Evolutionary conservation across 2,888 invertebrate genomes (phyloP).

Genomic region (Agrotis ipsilon): DNA sequence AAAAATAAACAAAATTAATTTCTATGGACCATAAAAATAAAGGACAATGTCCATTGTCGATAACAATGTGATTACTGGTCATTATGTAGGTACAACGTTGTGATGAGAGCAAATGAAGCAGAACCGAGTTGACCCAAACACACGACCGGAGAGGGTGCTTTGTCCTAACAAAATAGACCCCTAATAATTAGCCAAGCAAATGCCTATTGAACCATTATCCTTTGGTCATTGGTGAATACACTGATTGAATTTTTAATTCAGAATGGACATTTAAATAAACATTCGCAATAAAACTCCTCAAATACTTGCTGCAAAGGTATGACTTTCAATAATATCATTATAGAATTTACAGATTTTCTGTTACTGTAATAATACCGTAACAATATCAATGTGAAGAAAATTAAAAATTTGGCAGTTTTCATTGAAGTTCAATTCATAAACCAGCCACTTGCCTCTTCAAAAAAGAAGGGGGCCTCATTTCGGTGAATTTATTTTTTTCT

Average conservation of each 20-base stretch:
- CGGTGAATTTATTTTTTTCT: no score
- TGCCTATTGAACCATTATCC: constrained; percentile 45
- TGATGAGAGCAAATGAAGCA: constrained; percentile 75
- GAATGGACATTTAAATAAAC: not conserved
- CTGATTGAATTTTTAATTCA: not conserved
- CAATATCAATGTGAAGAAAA: no score
- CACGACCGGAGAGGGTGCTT: constrained; percentile 70
- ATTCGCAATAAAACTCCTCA: not conserved
- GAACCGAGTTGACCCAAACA: constrained; percentile 81
- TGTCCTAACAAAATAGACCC: constrained; percentile 89
- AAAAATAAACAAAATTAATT: not conserved
- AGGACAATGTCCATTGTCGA: constrained; percentile 18
- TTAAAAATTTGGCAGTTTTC: no score
- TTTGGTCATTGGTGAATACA: constrained; percentile 34
- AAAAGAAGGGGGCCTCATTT: no score
- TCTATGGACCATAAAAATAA: not conserved
- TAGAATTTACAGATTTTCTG: no score
- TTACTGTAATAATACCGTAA: no score
- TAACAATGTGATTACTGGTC: constrained; percentile 34
- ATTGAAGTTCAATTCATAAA: no score
- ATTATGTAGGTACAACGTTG: constrained; percentile 64
- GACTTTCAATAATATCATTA: not conserved
- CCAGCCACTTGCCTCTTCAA: no score
- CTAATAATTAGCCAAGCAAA: constrained; percentile 81
- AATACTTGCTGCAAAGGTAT: not conserved